Percentiles rank a stretch among this genome's conserved stretches.
Conservation (phyloP, 1,140 invertebrate genomes). For the Fopius arisanus region DNA sequence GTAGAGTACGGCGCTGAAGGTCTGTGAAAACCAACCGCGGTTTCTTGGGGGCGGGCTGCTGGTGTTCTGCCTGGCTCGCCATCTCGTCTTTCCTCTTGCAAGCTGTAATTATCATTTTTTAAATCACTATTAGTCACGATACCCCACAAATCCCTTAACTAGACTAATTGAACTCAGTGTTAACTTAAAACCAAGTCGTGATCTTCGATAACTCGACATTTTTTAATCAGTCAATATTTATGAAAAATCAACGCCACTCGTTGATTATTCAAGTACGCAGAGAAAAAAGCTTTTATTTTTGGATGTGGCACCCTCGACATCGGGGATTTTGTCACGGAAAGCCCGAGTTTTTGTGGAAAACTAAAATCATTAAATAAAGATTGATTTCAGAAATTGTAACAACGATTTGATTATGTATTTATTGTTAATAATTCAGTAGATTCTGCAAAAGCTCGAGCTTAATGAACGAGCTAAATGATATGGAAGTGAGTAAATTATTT, state of each 20-base stretch:
- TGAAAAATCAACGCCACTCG: neutral
- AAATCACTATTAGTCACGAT: constrained; percentile 31
- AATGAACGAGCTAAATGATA: no score
- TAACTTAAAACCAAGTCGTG: constrained; percentile 24
- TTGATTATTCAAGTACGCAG: neutral
- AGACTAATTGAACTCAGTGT: neutral
- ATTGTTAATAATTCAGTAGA: no score
- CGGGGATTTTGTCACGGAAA: no score
- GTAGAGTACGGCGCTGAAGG: constrained; percentile 98
- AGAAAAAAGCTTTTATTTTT: neutral
- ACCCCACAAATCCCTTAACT: constrained; percentile 34
- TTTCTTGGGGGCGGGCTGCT: constrained; percentile 93
- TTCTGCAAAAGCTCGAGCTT: no score
- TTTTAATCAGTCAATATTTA: neutral
- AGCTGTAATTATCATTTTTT: constrained; percentile 67
- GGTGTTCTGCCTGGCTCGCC: constrained; percentile 77
- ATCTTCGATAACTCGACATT: constrained; percentile 23
- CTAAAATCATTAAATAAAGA: no score
- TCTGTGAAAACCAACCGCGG: constrained; percentile 99
- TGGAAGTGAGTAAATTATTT: no score
- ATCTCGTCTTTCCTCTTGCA: constrained; percentile 99
- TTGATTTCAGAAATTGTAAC: no score
- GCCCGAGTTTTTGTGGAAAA: no score
- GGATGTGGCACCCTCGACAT: neutral
- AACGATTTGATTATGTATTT: no score